A percentile compares a stretch with the other conserved stretches of the same genome.
Conservation (phyloP, 2,888 invertebrate genomes). For the Xanthia icteritia region DNA sequence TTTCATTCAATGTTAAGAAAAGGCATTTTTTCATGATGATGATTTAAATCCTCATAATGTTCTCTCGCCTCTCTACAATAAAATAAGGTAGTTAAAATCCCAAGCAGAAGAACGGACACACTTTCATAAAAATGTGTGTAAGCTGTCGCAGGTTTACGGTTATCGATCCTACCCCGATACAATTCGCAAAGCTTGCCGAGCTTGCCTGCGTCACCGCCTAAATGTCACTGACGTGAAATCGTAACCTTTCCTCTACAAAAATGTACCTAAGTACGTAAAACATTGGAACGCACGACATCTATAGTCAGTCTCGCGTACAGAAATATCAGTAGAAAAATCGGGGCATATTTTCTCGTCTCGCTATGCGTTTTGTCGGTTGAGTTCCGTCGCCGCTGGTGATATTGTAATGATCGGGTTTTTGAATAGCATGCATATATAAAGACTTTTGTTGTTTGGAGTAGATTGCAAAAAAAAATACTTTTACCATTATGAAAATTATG, state of each 20-base stretch:
- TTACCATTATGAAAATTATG: not conserved
- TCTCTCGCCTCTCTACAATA: not conserved
- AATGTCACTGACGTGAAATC: conserved; percentile 58
- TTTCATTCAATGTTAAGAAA: too few relatives aligned
- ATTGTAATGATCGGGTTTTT: conserved; percentile 21
- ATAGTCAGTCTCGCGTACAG: not conserved
- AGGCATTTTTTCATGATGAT: not conserved
- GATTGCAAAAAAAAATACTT: not conserved
- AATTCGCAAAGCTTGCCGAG: conserved; percentile 51
- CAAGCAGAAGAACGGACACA: not conserved
- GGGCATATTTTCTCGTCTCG: conserved; percentile 2
- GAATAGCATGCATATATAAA: not conserved
- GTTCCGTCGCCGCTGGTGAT: not conserved
- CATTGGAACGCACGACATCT: not conserved
- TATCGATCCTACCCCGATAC: conserved; percentile 57
- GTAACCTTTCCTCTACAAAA: conserved; percentile 60
- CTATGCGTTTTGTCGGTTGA: conserved; percentile 10
- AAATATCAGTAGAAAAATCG: conserved; percentile 33
- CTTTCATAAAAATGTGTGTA: conserved; percentile 44
- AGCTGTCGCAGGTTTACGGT: conserved; percentile 40
- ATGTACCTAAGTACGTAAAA: conserved; percentile 22
- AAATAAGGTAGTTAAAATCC: not conserved
- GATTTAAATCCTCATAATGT: not conserved
- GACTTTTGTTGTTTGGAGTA: not conserved
- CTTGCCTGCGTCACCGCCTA: conserved; percentile 51